A percentile compares a stretch with the other conserved stretches of the same genome.
These are phyloP conservation scores for Cheilosia variabilis DNA, from an alignment of 2,888 invertebrate species.

Conservation along the genomic window DNA sequence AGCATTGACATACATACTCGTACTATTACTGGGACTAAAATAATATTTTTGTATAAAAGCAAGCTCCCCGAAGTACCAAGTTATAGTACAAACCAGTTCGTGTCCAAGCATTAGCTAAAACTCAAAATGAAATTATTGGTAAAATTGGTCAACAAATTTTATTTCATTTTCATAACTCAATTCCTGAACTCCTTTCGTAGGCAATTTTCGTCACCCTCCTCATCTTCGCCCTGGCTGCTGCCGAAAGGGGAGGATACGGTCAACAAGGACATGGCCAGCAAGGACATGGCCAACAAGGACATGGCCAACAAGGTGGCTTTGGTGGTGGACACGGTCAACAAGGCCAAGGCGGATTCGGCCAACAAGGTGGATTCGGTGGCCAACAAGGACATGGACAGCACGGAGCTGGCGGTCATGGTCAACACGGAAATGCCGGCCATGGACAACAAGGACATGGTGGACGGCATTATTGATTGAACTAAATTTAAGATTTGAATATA, in stretches of 20 bases:
- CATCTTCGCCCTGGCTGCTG: background rate
- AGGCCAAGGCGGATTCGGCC: background rate
- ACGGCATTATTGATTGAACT: background rate
- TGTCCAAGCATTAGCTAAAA: background rate
- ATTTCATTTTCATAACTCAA: background rate
- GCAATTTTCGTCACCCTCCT: conserved; percentile 2
- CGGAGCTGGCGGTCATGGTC: no score
- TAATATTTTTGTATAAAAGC: background rate
- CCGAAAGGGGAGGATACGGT: background rate
- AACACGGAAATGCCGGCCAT: background rate
- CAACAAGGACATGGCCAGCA: background rate
- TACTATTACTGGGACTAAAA: background rate
- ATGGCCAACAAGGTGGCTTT: background rate
- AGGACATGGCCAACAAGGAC: background rate
- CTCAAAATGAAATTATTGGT: conserved; percentile 6
- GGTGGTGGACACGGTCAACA: background rate
- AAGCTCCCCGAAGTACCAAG: no score
- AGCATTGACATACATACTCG: no score
- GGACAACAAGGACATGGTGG: background rate
- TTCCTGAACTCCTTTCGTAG: background rate
- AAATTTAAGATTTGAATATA: background rate
- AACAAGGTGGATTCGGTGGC: conserved; percentile 1
- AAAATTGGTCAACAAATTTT: background rate
- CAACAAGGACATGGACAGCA: background rate
- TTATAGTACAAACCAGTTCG: background rate